These are phyloP conservation scores for Zingel zingel DNA, from an alignment of 2,113 vertebrate genomes.

Conservation along the genomic window DNA sequence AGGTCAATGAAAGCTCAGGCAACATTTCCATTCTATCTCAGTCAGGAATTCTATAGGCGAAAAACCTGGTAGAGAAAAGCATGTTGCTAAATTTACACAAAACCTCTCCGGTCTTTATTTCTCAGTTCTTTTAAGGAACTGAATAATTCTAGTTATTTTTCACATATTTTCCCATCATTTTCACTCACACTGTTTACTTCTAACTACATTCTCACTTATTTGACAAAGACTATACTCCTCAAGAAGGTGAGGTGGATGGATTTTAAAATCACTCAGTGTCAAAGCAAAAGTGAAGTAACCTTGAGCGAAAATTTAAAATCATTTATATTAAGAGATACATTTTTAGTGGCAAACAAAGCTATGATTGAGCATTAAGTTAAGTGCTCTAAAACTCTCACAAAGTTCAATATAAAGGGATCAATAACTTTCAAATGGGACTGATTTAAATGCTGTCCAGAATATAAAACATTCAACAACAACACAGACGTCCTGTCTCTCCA, in stretches of 20 bases:
- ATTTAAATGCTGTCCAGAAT: conserved; percentile 21
- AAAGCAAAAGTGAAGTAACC: conserved; percentile 27
- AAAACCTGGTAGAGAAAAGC: conserved; percentile 15
- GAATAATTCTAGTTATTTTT: conserved; percentile 22
- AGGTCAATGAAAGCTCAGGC: conserved; percentile 38
- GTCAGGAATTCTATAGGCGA: conserved; percentile 18
- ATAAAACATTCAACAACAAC: conserved; percentile 25
- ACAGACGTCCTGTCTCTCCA: conserved; percentile 13
- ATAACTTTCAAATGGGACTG: background rate
- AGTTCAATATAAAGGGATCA: conserved; percentile 18
- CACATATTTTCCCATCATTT: conserved; percentile 28
- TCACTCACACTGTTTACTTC: background rate
- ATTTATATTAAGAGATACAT: background rate
- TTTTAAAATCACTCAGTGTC: background rate
- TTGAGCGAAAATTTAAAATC: background rate
- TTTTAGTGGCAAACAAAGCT: background rate
- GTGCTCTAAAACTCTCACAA: background rate
- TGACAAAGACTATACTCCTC: background rate
- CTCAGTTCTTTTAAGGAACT: conserved; percentile 17
- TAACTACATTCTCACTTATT: background rate
- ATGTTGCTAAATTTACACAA: conserved; percentile 24
- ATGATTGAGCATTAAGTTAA: background rate
- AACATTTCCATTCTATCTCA: conserved; percentile 31
- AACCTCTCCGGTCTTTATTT: conserved; percentile 27
- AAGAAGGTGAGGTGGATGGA: background rate